phyloP scores from a whole-genome alignment of 2,888 invertebrate genomes.

The Dexiosoma caninum region DNA sequence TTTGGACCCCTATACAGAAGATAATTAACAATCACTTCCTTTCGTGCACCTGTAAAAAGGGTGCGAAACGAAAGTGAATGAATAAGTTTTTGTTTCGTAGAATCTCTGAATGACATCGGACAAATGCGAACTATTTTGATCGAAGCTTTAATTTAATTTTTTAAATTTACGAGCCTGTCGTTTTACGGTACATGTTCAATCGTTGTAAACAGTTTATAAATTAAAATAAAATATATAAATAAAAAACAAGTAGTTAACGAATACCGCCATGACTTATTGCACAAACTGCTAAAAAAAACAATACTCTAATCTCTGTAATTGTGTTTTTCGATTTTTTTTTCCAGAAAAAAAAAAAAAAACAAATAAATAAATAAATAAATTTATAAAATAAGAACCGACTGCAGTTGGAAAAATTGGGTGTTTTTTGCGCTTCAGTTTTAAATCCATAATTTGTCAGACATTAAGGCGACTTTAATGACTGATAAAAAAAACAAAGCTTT shows the following conservation, averaged over 20 bases:
- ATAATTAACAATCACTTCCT: too few relatives aligned
- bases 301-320: background rate
- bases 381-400: background rate
- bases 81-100: too few relatives aligned
- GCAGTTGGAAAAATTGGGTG: slow-evolving; percentile 12
- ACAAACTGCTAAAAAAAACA: background rate
- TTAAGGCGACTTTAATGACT: slow-evolving; percentile 69
- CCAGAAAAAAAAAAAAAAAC: background rate
- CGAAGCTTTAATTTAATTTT: too few relatives aligned
- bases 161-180: too few relatives aligned
- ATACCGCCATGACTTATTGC: background rate
- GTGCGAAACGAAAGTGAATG: too few relatives aligned
- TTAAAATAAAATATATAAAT: too few relatives aligned
- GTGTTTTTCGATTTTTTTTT: background rate
- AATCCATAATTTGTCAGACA: slow-evolving; percentile 67
- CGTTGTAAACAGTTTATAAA: background rate
- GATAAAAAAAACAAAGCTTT: slow-evolving; percentile 59
- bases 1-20: too few relatives aligned
- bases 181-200: background rate
- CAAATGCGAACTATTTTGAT: too few relatives aligned
- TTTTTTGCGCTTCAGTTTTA: slow-evolving; percentile 19
- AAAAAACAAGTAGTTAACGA: too few relatives aligned
- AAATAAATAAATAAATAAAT: too few relatives aligned
- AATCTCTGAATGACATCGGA: too few relatives aligned
- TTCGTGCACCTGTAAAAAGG: too few relatives aligned